These are phyloP conservation scores for Peromyscus leucopus DNA, from an alignment of 2,113 vertebrate species.

Conservation along the genomic window DNA sequence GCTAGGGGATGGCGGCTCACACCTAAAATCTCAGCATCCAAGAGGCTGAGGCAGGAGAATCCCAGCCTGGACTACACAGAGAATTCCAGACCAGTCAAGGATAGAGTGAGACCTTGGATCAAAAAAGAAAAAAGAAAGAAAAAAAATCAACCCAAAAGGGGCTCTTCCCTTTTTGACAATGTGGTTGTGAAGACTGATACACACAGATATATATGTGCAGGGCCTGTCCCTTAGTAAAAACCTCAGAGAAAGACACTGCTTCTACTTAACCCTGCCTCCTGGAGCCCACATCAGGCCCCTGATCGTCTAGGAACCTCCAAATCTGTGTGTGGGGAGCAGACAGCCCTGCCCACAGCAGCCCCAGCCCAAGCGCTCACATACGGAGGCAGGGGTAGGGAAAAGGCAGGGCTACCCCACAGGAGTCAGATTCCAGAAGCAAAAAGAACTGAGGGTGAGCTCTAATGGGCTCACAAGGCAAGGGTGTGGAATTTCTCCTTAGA, in stretches of 20 bases:
- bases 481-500: constrained; percentile 45
- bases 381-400: background rate
- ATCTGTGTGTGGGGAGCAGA: background rate
- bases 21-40: background rate
- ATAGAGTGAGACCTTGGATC: background rate
- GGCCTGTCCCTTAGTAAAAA: background rate
- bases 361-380: background rate
- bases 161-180: background rate
- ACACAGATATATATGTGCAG: fast-evolving
- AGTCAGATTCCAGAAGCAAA: background rate
- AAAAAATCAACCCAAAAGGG: background rate
- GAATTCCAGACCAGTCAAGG: background rate
- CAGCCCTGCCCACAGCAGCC: background rate
- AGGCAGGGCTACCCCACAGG: background rate
- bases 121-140: background rate
- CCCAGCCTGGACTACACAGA: background rate
- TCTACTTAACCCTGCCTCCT: background rate
- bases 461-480: constrained; percentile 67
- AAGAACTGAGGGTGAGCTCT: constrained; percentile 59
- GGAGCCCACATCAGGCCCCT: background rate
- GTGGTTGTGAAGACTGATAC: fast-evolving
- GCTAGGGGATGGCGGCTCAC: background rate
- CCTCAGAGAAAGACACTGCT: background rate
- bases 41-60: background rate
- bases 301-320: background rate